Percentiles rank a stretch among this genome's conserved stretches.
Evolutionary conservation across 1,140 invertebrate genomes (phyloP).

Genomic region (Portunus trituberculatus): DNA sequence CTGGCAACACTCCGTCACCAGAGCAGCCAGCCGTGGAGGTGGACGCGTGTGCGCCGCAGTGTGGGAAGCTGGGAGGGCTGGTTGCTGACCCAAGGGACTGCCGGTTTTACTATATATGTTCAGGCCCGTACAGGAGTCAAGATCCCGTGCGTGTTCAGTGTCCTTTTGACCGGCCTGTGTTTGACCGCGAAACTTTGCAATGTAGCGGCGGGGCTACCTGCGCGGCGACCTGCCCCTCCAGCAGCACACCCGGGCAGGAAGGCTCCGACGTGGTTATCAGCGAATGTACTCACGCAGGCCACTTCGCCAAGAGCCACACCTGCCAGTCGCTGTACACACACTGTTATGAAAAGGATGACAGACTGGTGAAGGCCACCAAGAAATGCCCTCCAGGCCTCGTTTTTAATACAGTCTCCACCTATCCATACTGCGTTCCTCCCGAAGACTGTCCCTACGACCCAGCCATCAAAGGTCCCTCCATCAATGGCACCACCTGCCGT

Average conservation of each 20-base stretch:
- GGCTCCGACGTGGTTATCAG: too few species aligned
- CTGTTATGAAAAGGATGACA: constrained; percentile 43
- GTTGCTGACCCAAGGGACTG: constrained; percentile 46
- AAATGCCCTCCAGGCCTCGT: constrained; percentile 55
- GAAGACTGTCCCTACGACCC: constrained; percentile 64
- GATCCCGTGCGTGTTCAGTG: constrained; percentile 37
- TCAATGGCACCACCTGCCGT: constrained; percentile 52
- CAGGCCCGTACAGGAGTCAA: neutral
- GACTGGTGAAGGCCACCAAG: constrained; percentile 30
- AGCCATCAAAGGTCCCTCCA: neutral
- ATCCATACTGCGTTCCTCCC: constrained; percentile 63
- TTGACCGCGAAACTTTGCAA: neutral
- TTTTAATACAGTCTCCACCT: constrained; percentile 55
- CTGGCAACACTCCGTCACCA: neutral
- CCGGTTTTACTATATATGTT: constrained; percentile 38
- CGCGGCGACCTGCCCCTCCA: neutral
- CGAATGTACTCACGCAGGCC: constrained; percentile 33
- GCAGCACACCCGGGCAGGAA: neutral
- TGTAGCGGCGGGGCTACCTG: constrained; percentile 31
- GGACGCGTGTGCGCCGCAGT: neutral
- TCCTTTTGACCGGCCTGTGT: constrained; percentile 40
- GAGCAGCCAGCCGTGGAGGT: neutral
- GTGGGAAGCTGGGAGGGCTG: neutral
- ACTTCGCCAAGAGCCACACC: constrained; percentile 41
- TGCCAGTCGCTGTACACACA: constrained; percentile 39